These are phyloP conservation scores for Papilio machaon DNA, from an alignment of 1,140 invertebrate species.

Conservation along the genomic window DNA sequence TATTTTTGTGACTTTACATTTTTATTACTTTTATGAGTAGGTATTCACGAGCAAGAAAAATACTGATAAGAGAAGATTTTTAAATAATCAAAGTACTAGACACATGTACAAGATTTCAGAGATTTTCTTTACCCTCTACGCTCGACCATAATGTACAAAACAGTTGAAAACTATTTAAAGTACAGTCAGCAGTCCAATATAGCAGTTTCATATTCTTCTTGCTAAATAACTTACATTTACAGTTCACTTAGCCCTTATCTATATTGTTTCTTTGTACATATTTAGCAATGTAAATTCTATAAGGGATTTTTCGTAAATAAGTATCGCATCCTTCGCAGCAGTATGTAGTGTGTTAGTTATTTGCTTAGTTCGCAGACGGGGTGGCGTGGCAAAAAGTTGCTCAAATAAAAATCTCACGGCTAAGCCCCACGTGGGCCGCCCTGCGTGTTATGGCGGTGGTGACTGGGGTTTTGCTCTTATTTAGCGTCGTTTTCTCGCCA, in stretches of 20 bases:
- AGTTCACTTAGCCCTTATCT: too few species aligned
- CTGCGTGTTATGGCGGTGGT: constrained; percentile 57
- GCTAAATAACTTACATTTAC: too few species aligned
- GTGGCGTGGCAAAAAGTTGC: constrained; percentile 72
- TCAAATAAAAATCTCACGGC: constrained; percentile 74
- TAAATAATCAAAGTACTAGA: too few species aligned
- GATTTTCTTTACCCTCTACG: too few species aligned
- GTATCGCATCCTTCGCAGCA: background rate
- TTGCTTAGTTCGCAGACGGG: constrained; percentile 77
- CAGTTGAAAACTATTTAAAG: too few species aligned
- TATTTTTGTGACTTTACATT: background rate
- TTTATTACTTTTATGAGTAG: too few species aligned
- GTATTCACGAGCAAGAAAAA: too few species aligned
- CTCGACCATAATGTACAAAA: too few species aligned
- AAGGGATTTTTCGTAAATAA: background rate
- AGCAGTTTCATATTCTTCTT: too few species aligned
- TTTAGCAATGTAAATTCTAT: background rate
- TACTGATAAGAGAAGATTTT: too few species aligned
- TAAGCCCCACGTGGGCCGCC: constrained; percentile 55
- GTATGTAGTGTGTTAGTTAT: constrained; percentile 64
- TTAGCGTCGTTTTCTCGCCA: constrained; percentile 43
- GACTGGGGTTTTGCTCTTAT: constrained; percentile 53
- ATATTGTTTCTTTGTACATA: background rate
- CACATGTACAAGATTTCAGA: too few species aligned
- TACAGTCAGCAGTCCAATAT: too few species aligned